Percentiles rank a stretch among this genome's conserved stretches.
Conservation (phyloP, 2,797 vertebrate genomes). For the Crypturellus tataupa region DNA sequence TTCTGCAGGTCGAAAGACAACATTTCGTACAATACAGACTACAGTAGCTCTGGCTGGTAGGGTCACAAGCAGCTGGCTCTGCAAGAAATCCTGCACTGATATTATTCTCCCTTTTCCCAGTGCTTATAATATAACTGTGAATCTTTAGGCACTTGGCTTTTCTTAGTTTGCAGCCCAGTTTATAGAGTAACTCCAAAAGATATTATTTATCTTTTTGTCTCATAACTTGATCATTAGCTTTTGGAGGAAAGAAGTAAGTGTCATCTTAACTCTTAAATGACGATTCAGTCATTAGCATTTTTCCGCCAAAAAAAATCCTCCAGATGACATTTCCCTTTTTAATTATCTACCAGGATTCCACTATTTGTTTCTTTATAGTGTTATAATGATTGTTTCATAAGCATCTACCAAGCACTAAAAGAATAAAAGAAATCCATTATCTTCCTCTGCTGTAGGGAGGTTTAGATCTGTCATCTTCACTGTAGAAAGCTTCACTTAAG, state of each 20-base stretch:
- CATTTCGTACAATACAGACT: background rate
- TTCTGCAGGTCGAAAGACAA: background rate
- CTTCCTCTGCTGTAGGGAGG: background rate
- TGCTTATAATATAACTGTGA: background rate
- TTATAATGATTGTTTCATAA: background rate
- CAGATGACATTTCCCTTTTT: background rate
- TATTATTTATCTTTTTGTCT: background rate
- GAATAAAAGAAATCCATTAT: background rate
- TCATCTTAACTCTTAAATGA: background rate
- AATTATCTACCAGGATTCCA: background rate
- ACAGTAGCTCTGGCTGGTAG: background rate
- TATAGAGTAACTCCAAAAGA: background rate
- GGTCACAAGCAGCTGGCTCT: background rate
- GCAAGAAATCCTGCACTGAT: background rate
- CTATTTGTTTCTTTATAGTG: background rate
- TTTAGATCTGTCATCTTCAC: background rate
- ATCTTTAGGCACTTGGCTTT: background rate
- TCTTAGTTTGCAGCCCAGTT: background rate
- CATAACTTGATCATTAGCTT: background rate
- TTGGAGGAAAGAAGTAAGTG: background rate
- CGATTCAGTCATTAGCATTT: background rate
- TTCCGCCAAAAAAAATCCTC: accelerated
- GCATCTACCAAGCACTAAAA: background rate
- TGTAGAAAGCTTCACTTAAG: background rate
- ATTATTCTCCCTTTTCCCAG: background rate